Conservation (phyloP, 2,797 vertebrate species). For the Mormyrops attenuatus region DNA sequence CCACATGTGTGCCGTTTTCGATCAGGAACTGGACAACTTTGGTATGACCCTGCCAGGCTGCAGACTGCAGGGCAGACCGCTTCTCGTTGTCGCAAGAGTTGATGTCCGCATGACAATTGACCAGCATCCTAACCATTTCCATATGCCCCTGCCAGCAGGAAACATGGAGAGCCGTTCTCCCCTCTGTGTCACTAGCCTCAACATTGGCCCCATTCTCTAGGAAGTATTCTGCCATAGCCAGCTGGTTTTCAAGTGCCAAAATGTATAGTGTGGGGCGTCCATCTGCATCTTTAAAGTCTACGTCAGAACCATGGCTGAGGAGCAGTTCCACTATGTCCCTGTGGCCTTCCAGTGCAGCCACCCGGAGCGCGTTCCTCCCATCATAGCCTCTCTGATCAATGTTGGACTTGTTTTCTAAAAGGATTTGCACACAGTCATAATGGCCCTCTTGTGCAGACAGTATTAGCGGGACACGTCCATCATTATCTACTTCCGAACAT, state of each 20-base stretch:
- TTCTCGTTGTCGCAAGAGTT: constrained; percentile 94
- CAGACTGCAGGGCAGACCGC: constrained; percentile 90
- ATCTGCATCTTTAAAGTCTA: constrained; percentile 91
- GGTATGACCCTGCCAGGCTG: constrained; percentile 93
- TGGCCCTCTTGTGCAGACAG: constrained; percentile 91
- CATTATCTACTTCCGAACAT: constrained; percentile 90
- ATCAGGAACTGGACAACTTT: constrained; percentile 89
- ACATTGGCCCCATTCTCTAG: constrained; percentile 91
- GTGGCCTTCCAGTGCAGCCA: constrained; percentile 89
- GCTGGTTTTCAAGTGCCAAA: constrained; percentile 90
- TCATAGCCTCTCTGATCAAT: constrained; percentile 93
- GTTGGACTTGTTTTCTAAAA: constrained; percentile 86
- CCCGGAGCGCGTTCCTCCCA: constrained; percentile 87
- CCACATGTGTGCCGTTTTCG: constrained; percentile 78
- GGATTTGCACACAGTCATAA: constrained; percentile 89
- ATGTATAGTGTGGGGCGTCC: constrained; percentile 95
- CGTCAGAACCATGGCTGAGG: constrained; percentile 82
- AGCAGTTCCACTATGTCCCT: constrained; percentile 89
- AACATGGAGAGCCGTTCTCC: constrained; percentile 91
- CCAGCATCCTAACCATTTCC: constrained; percentile 88
- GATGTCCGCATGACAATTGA: constrained; percentile 81
- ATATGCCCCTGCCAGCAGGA: constrained; percentile 98
- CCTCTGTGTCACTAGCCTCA: constrained; percentile 87
- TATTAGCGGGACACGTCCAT: constrained; percentile 89
- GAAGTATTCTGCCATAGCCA: constrained; percentile 92